phyloP scores from a whole-genome alignment of 2,797 vertebrate species.

The Lepus oiostolus region DNA sequence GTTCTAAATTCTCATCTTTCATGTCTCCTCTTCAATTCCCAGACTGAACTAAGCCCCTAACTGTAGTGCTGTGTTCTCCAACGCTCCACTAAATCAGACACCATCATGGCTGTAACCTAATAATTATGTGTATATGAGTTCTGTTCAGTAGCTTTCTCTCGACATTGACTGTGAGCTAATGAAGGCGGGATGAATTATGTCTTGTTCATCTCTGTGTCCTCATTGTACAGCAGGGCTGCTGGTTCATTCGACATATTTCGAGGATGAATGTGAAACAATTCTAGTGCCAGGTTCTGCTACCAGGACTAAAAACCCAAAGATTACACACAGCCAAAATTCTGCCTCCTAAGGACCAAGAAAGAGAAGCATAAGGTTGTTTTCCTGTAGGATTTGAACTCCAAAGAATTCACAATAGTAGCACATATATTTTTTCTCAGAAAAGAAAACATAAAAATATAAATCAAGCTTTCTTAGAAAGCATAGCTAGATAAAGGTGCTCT shows the following conservation, averaged over 20 bases:
- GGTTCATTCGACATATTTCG: conserved; percentile 23
- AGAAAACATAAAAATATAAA: conserved; percentile 34
- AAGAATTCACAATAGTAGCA: conserved; percentile 60
- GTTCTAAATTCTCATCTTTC: neutral
- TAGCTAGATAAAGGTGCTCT: conserved; percentile 29
- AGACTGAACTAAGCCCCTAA: neutral
- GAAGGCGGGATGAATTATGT: neutral
- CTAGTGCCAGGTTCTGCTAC: neutral
- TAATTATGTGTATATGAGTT: neutral
- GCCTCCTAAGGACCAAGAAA: conserved; percentile 26
- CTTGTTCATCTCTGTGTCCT: neutral
- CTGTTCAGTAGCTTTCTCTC: neutral
- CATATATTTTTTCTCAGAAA: neutral
- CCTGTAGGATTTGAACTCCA: conserved; percentile 63
- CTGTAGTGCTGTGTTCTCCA: neutral
- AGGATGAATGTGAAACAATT: conserved; percentile 48
- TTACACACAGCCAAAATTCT: neutral
- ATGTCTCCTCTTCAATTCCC: conserved; percentile 12
- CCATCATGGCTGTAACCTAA: neutral
- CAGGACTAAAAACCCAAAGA: neutral
- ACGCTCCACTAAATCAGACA: neutral
- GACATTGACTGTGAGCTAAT: neutral
- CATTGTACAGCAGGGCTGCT: neutral
- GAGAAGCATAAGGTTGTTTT: conserved; percentile 40
- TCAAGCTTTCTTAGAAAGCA: conserved; percentile 52